These are phyloP conservation scores for Zalophus californianus DNA, from an alignment of 2,797 vertebrate species.

Conservation along the genomic window DNA sequence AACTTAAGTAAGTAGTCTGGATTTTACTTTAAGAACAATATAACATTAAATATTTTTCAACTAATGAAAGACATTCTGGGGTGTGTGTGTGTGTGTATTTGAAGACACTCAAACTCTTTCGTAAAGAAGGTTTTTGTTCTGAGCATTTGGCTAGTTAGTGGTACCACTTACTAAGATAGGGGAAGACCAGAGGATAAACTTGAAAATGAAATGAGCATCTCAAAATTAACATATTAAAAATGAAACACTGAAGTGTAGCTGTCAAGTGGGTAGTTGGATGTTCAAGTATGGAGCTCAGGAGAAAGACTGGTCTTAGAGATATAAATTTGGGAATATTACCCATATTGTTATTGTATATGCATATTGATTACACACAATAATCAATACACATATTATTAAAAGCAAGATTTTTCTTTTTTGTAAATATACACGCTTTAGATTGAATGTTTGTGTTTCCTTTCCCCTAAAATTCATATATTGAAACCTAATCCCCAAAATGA, in stretches of 20 bases:
- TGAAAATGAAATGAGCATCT: slow-evolving; percentile 39
- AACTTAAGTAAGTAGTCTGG: background rate
- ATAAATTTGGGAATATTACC: background rate
- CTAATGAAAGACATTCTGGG: background rate
- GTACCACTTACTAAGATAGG: background rate
- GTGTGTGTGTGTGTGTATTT: background rate
- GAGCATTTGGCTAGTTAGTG: background rate
- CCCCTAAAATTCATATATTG: background rate
- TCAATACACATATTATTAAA: background rate
- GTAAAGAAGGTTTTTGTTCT: background rate
- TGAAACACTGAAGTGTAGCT: background rate
- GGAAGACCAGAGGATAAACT: background rate
- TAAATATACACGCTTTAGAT: background rate
- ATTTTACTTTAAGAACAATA: background rate
- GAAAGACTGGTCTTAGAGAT: background rate
- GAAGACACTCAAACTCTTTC: background rate
- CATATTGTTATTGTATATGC: background rate
- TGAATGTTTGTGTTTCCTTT: background rate
- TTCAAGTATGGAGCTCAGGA: slow-evolving; percentile 28
- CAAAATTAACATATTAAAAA: slow-evolving; percentile 14
- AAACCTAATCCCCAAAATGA: background rate
- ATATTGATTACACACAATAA: background rate
- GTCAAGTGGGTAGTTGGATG: background rate
- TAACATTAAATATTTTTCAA: slow-evolving; percentile 26
- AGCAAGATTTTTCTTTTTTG: slow-evolving; percentile 9